A percentile compares a stretch with the other conserved stretches of the same genome.
Evolutionary conservation across 2,888 invertebrate species (phyloP).

Genomic region (Diadegma fenestrale): DNA sequence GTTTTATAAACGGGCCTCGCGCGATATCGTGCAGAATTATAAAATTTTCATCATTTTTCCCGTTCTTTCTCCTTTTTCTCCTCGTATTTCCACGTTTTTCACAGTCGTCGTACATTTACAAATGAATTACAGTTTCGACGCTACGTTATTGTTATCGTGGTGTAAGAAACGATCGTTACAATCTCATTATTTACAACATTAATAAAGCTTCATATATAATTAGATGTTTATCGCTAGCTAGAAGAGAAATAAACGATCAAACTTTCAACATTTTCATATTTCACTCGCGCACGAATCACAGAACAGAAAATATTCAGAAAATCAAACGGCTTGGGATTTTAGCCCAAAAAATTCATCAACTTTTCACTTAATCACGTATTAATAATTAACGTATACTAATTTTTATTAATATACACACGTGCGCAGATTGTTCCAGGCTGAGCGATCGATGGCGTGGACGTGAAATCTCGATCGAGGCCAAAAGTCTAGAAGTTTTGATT

Average conservation of each 20-base stretch:
- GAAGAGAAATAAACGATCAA: conserved; percentile 25
- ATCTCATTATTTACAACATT: conserved; percentile 79
- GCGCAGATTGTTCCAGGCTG: neutral
- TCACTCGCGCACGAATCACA: conserved; percentile 28
- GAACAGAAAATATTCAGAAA: neutral
- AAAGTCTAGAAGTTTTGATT: neutral
- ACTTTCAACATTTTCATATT: conserved; percentile 53
- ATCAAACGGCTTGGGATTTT: neutral
- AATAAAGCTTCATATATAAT: conserved; percentile 70
- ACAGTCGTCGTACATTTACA: conserved; percentile 74
- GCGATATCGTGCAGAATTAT: conserved; percentile 68
- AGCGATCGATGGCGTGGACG: neutral
- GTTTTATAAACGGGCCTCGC: conserved; percentile 67
- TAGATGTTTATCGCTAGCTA: conserved; percentile 55
- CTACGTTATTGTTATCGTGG: conserved; percentile 71
- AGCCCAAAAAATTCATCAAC: neutral
- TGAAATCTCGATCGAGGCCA: neutral
- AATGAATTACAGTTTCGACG: conserved; percentile 73
- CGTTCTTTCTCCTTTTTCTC: conserved; percentile 13
- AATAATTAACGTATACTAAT: neutral
- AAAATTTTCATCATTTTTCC: neutral
- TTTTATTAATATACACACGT: neutral
- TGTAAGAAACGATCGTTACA: conserved; percentile 77
- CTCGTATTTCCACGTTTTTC: conserved; percentile 18
- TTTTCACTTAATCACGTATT: neutral